Base-by-base conservation (phyloP, 2,888 invertebrate species). In the Pemphredon lugubris region DNA sequence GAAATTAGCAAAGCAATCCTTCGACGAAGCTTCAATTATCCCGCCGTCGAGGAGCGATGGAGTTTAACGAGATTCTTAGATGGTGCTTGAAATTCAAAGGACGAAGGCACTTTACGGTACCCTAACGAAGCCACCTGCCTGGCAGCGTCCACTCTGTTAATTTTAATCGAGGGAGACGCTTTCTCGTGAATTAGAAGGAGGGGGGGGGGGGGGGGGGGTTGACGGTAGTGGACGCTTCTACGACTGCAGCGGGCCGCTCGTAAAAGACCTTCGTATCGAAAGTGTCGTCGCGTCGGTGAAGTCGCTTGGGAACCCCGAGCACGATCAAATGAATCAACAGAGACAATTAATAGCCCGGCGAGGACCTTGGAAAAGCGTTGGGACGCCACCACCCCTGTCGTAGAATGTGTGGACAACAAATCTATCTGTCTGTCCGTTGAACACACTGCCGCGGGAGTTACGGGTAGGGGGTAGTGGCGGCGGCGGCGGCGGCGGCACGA, bases 311-410 rank as follows among this genome's bases (percentile, higher is more conserved):
- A 79, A 88, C 83, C 75, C 88, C 82, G 69, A 79, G 85, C 88
- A 88, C 88, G 88, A 88, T 86, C 88, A 85, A 86, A 85, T 87
- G 88, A 88, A 88, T 88, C 88, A 88, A 88, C 88, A 88, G 87
- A 88, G 86, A 88, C 88, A 88, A 88, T 88, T 88, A 88, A 87
- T 88, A 88, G 88, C 83, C 83, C 64, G 70, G 61, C 85, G 82
- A 83, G 83, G 77, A 83, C 84, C 81, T 83, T 83, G 84, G 85
- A 82, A 83, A 83, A 84, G 78, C 82, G 77, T 83, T 79, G 73
- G 73, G 54, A 75, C 85, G 78, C 83, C 76, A 60, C 64, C 76
- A 61, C 60, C 69, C 67, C 67, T 59, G 44, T 54, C 60, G 44
- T 18, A 42, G 47, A 54, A 65, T 58, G 72, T 79, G 75, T 55